phyloP scores from a whole-genome alignment of 1,140 invertebrate genomes.

The Globodera rostochiensis region DNA sequence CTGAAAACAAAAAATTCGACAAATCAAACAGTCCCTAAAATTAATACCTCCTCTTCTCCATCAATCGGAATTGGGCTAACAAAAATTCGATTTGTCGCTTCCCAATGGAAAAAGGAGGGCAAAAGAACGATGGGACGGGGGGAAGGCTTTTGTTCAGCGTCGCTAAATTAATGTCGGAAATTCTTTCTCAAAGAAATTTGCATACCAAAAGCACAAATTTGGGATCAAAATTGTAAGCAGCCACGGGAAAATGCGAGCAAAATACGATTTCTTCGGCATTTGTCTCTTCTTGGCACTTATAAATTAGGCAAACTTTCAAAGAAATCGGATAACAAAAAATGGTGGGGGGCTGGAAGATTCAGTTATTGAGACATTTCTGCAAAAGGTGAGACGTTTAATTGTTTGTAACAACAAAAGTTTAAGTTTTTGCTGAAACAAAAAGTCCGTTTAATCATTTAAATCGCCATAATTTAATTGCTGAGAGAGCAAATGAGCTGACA shows the following conservation, averaged over 20 bases:
- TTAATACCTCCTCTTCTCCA: not conserved
- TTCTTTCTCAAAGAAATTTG: not conserved
- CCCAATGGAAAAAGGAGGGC: constrained; percentile 22
- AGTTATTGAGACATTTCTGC: too few relatives aligned
- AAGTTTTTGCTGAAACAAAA: too few relatives aligned
- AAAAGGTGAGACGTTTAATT: too few relatives aligned
- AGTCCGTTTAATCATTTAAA: too few relatives aligned
- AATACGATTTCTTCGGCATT: too few relatives aligned
- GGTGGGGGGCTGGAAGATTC: too few relatives aligned
- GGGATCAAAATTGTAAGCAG: not conserved
- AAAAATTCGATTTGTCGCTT: constrained; percentile 15
- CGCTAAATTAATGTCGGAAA: not conserved
- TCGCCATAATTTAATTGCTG: too few relatives aligned
- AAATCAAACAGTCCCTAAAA: not conserved
- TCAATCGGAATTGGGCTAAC: not conserved
- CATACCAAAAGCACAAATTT: not conserved
- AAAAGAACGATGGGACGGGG: constrained; percentile 12
- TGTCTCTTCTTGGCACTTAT: not conserved
- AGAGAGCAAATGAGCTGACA: too few relatives aligned
- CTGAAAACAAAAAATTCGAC: constrained; percentile 3
- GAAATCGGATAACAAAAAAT: not conserved
- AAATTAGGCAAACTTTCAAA: too few relatives aligned
- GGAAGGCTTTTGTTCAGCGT: not conserved
- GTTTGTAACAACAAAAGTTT: too few relatives aligned
- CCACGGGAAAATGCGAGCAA: not conserved